These are phyloP conservation scores for Ormyrus nitidulus DNA, from an alignment of 2,888 invertebrate genomes.

Conservation along the genomic window DNA sequence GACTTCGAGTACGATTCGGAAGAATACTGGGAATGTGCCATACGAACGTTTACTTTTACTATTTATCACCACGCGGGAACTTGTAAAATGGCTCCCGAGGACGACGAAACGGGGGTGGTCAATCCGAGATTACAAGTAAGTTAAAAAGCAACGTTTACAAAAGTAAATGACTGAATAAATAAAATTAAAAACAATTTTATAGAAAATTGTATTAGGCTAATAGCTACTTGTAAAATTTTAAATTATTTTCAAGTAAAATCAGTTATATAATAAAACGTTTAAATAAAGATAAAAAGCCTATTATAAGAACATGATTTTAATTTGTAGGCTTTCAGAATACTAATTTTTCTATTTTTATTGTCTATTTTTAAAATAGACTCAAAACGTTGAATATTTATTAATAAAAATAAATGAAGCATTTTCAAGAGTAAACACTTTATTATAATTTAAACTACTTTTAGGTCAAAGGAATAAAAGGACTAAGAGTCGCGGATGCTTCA, in stretches of 20 bases:
- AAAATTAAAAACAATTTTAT: too few species aligned
- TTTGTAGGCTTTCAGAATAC: neutral
- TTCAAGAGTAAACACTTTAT: too few species aligned
- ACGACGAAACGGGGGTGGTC: constrained; percentile 80
- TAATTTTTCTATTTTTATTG: neutral
- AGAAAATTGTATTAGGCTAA: too few species aligned
- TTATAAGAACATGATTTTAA: neutral
- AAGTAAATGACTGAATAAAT: too few species aligned
- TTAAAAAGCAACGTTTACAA: neutral
- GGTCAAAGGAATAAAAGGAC: constrained; percentile 76
- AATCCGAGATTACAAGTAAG: constrained; percentile 79
- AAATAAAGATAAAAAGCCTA: too few species aligned
- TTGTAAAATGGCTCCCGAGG: constrained; percentile 82
- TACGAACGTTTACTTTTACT: constrained; percentile 78
- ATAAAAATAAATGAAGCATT: too few species aligned
- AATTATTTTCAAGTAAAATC: too few species aligned
- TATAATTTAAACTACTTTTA: constrained; percentile 19
- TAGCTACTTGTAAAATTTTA: too few species aligned
- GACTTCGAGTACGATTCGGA: constrained; percentile 77
- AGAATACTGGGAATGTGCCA: constrained; percentile 82
- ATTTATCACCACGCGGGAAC: constrained; percentile 81
- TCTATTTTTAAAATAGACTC: neutral
- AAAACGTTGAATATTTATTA: too few species aligned
- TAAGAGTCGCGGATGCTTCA: constrained; percentile 82
- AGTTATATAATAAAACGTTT: too few species aligned